A percentile compares a stretch with the other conserved stretches of the same genome.
Conservation (phyloP, 1,140 invertebrate genomes). For the Musca domestica region DNA sequence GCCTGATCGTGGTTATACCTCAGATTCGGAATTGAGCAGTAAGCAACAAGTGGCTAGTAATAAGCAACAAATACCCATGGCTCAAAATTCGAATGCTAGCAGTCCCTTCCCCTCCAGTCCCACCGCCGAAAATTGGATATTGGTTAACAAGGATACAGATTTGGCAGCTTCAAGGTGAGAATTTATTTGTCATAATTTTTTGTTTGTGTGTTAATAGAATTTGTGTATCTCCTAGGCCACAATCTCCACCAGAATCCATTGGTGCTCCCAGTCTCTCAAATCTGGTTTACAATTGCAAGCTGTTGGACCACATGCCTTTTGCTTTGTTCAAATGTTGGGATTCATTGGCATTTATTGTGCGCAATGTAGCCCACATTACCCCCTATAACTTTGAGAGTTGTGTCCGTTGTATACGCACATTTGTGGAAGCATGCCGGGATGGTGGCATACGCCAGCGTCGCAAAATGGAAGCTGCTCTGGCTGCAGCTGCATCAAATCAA, state of each 20-base stretch:
- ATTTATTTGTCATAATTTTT: neutral
- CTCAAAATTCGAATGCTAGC: constrained; percentile 11
- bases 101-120: constrained; percentile 38
- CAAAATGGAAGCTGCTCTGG: constrained; percentile 31
- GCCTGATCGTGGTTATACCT: constrained; percentile 56
- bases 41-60: neutral
- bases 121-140: constrained; percentile 50
- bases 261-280: constrained; percentile 57
- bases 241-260: constrained; percentile 58
- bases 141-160: constrained; percentile 52
- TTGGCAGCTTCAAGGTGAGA: constrained; percentile 41
- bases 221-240: constrained; percentile 32
- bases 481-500: neutral
- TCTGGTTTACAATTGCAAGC: constrained; percentile 57
- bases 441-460: constrained; percentile 53
- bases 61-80: neutral
- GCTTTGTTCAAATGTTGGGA: constrained; percentile 88
- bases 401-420: constrained; percentile 86
- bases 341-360: constrained; percentile 86
- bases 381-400: constrained; percentile 90
- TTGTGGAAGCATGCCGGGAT: constrained; percentile 84
- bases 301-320: constrained; percentile 75
- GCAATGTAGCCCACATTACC: constrained; percentile 94
- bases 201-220: no score
- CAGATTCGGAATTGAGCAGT: constrained; percentile 39